These are phyloP conservation scores for Brassicogethes aeneus DNA, from an alignment of 2,888 invertebrate genomes.

Conservation along the genomic window DNA sequence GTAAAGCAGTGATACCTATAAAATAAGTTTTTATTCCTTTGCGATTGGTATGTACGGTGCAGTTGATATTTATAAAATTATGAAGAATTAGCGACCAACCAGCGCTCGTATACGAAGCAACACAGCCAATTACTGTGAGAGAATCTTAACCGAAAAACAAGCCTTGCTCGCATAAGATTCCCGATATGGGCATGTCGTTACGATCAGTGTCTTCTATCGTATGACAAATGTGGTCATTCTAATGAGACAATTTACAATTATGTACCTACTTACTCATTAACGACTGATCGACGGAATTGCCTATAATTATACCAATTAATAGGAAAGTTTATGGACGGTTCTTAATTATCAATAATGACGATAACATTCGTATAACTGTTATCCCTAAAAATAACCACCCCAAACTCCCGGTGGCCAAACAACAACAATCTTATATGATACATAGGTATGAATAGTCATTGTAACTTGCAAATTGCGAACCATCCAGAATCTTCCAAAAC, in stretches of 20 bases:
- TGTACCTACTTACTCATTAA: constrained; percentile 32
- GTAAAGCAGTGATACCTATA: too few relatives aligned
- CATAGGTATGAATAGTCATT: too few relatives aligned
- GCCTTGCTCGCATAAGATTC: constrained; percentile 27
- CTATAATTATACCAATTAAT: constrained; percentile 37
- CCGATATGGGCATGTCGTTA: constrained; percentile 31
- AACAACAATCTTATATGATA: too few relatives aligned
- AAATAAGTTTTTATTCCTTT: too few relatives aligned
- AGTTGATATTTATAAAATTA: constrained; percentile 23
- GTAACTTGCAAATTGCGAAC: too few relatives aligned
- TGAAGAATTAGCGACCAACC: constrained; percentile 26
- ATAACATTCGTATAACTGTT: too few relatives aligned
- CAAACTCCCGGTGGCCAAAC: too few relatives aligned
- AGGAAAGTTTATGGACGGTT: constrained; percentile 29
- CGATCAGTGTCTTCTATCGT: constrained; percentile 25
- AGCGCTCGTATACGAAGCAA: constrained; percentile 16
- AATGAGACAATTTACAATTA: constrained; percentile 36
- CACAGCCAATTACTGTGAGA: constrained; percentile 29
- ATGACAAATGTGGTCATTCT: constrained; percentile 34
- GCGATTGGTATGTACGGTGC: constrained; percentile 19
- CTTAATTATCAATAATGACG: constrained; percentile 30
- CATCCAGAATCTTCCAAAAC: too few relatives aligned
- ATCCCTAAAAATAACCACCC: too few relatives aligned
- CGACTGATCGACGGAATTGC: constrained; percentile 30
- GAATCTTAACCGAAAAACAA: constrained; percentile 30